Percentiles rank a stretch among this genome's conserved stretches.
Conservation (phyloP, 2,113 vertebrate species). For the Brachyistius frenatus region DNA sequence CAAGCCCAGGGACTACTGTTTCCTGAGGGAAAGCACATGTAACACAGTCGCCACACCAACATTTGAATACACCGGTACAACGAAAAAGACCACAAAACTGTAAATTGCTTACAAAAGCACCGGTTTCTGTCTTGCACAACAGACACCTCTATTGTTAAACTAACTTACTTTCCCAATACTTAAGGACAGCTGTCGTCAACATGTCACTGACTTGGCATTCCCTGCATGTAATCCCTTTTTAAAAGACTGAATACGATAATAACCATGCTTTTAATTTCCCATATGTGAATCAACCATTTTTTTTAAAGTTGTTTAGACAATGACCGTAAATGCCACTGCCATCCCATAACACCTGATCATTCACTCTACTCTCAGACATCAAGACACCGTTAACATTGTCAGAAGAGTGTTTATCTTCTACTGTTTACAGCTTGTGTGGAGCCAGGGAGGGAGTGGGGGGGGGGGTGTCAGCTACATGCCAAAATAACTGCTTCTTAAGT, state of each 20-base stretch:
- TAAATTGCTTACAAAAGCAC: background rate
- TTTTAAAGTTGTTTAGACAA: background rate
- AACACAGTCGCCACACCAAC: constrained; percentile 13
- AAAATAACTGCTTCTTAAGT: constrained; percentile 40
- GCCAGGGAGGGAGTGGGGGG: background rate
- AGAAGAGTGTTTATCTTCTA: constrained; percentile 8
- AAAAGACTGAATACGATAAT: background rate
- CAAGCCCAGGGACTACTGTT: constrained; percentile 39
- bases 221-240: background rate
- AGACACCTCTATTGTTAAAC: constrained; percentile 1
- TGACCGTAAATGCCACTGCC: background rate
- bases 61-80: constrained; percentile 35
- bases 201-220: background rate
- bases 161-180: background rate
- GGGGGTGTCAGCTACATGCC: background rate
- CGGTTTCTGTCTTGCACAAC: constrained; percentile 4
- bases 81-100: constrained; percentile 16
- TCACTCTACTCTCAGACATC: background rate
- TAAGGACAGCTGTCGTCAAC: background rate
- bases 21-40: constrained; percentile 5
- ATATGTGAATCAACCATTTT: too few species aligned
- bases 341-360: background rate
- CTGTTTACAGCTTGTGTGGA: constrained; percentile 40
- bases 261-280: too few species aligned
- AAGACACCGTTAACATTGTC: background rate